A percentile compares a stretch with the other conserved stretches of the same genome.
Evolutionary conservation across 2,797 vertebrate genomes (phyloP).

Genomic region (Oryzias dopingdopingensis): DNA sequence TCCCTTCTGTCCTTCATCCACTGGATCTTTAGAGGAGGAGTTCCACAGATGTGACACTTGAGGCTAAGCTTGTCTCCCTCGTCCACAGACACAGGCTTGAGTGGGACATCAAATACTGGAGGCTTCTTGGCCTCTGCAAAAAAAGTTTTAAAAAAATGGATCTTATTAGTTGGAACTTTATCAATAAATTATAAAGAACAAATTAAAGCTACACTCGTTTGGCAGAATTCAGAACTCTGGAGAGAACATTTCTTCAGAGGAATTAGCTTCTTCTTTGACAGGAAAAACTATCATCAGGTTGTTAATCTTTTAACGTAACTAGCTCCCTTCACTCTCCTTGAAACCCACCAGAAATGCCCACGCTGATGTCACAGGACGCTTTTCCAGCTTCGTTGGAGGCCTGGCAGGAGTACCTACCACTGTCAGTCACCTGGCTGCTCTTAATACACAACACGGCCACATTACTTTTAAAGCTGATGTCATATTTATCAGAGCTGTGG

Average conservation of each 20-base stretch:
- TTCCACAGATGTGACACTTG: conserved; percentile 87
- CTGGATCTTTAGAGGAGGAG: conserved; percentile 88
- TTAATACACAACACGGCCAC: conserved; percentile 84
- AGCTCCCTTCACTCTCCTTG: too few relatives aligned
- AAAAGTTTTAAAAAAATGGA: conserved; percentile 4
- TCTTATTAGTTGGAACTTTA: neutral
- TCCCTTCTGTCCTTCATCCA: conserved; percentile 96
- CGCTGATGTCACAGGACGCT: conserved; percentile 79
- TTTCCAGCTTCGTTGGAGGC: conserved; percentile 90
- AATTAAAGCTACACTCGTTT: too few relatives aligned
- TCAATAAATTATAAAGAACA: neutral
- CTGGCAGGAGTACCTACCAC: conserved; percentile 87
- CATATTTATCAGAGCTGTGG: conserved; percentile 81
- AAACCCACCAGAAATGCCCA: conserved; percentile 88
- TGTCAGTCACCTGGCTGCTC: conserved; percentile 76
- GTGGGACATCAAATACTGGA: conserved; percentile 89
- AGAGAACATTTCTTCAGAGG: too few relatives aligned
- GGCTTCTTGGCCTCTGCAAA: conserved; percentile 86
- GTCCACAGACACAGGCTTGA: conserved; percentile 79
- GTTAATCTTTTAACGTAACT: neutral
- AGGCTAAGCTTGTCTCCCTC: conserved; percentile 87
- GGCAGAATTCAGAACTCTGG: too few relatives aligned
- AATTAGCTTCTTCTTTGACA: neutral
- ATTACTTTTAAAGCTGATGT: conserved; percentile 91
- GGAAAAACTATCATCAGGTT: neutral